Conservation (phyloP, 2,113 vertebrate species). For the Nannobrachium achirus region DNA sequence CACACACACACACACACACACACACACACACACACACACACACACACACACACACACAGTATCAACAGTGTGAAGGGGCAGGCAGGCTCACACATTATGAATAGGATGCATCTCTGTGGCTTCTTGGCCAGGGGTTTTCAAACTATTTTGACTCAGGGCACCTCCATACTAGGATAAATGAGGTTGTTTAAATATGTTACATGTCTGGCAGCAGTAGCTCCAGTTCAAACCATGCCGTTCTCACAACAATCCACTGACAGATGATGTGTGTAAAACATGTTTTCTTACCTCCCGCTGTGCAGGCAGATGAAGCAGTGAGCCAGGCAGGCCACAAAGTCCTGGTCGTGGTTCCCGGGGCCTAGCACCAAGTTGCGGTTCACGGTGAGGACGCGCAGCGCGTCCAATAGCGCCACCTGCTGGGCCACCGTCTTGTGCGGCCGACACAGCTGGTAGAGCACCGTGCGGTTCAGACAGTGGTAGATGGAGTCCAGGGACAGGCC, state of each 20-base stretch:
- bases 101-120: too few relatives aligned
- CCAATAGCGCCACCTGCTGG: conserved; percentile 95
- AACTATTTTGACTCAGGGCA: too few relatives aligned
- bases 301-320: conserved; percentile 97
- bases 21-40: not conserved
- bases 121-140: too few relatives aligned
- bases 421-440: conserved; percentile 95
- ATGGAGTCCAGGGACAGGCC: conserved; percentile 92
- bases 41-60: not conserved
- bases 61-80: too few relatives aligned
- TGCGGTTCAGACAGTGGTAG: conserved; percentile 97
- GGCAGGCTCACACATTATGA: too few relatives aligned
- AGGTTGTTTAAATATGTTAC: too few relatives aligned
- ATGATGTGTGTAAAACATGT: rapidly evolving
- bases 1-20: not conserved
- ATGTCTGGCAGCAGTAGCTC: too few relatives aligned
- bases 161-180: too few relatives aligned
- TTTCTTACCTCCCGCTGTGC: conserved; percentile 88
- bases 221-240: too few relatives aligned
- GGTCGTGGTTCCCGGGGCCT: conserved; percentile 96
- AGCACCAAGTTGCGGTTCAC: conserved; percentile 96
- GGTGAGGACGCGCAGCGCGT: conserved; percentile 92
- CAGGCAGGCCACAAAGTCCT: conserved; percentile 96
- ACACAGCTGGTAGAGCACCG: conserved; percentile 97
- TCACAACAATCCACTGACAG: too few relatives aligned